phyloP scores from a whole-genome alignment of 2,113 vertebrate genomes.

The Hippocampus abdominalis region DNA sequence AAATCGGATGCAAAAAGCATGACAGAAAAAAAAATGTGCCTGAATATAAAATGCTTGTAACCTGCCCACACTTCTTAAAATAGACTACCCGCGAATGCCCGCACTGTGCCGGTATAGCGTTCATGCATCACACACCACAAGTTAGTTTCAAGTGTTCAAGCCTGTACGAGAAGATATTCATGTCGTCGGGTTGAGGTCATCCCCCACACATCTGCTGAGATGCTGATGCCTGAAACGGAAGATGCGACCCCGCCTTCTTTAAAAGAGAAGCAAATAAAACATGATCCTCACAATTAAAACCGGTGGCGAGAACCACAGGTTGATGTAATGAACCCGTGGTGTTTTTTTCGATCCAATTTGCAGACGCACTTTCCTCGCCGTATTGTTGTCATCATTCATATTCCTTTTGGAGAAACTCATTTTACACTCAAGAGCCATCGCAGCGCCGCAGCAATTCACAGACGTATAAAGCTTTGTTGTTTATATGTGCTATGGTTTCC shows the following conservation, averaged over 20 bases:
- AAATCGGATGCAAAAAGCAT: not conserved
- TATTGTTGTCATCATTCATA: slow-evolving; percentile 1
- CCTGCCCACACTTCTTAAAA: slow-evolving; percentile 11
- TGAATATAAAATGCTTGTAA: not conserved
- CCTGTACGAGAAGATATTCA: not conserved
- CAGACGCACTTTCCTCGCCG: not conserved
- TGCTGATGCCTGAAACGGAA: not conserved
- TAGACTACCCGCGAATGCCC: not conserved
- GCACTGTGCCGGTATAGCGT: not conserved
- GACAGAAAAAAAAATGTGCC: not conserved
- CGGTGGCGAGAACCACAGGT: not conserved
- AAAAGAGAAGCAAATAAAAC: not conserved
- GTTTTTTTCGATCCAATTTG: slow-evolving; percentile 3
- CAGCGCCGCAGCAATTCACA: slow-evolving; percentile 8
- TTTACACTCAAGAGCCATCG: not conserved
- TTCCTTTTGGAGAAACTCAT: slow-evolving; percentile 2
- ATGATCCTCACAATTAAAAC: not conserved
- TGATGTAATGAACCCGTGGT: not conserved
- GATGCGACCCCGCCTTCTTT: not conserved
- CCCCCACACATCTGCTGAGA: slow-evolving; percentile 5
- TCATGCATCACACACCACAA: not conserved
- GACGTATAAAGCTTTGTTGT: not conserved
- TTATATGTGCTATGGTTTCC: slow-evolving; percentile 1
- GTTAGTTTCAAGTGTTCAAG: not conserved
- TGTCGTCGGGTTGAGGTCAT: not conserved